Conservation (phyloP, 2,113 vertebrate species). For the Poeciliopsis turrubarensis region DNA sequence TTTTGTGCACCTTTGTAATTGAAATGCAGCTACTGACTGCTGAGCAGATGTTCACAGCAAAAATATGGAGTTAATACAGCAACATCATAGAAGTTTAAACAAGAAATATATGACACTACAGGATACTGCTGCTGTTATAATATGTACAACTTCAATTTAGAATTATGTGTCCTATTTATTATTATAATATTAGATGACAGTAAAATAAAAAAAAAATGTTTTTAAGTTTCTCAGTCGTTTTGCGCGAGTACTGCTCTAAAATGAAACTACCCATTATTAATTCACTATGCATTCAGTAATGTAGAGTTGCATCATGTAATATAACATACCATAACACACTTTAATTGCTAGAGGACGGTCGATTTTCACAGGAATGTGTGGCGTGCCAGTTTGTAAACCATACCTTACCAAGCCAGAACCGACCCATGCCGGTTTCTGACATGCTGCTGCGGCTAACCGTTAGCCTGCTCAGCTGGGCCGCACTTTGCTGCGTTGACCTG, state of each 20-base stretch:
- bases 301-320: no score
- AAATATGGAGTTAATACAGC: no score
- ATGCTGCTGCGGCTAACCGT: conserved; percentile 10
- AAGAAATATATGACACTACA: no score
- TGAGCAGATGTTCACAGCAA: background rate
- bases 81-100: no score
- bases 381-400: no score
- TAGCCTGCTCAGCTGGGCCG: conserved; percentile 30
- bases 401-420: background rate
- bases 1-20: no score
- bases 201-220: background rate
- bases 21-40: background rate
- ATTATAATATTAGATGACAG: background rate
- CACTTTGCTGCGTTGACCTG: conserved; percentile 1
- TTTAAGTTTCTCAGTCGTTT: background rate
- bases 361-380: no score
- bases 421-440: conserved; percentile 6
- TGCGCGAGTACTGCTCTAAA: no score
- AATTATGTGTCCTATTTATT: background rate
- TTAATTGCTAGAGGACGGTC: no score
- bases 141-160: no score
- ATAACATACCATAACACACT: background rate
- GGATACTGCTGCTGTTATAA: no score
- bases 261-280: background rate
- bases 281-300: background rate